Evolutionary conservation across 2,888 invertebrate species (phyloP), one percentile per base, ranked within the genome.

Genomic region (Gari tellinella): DNA sequence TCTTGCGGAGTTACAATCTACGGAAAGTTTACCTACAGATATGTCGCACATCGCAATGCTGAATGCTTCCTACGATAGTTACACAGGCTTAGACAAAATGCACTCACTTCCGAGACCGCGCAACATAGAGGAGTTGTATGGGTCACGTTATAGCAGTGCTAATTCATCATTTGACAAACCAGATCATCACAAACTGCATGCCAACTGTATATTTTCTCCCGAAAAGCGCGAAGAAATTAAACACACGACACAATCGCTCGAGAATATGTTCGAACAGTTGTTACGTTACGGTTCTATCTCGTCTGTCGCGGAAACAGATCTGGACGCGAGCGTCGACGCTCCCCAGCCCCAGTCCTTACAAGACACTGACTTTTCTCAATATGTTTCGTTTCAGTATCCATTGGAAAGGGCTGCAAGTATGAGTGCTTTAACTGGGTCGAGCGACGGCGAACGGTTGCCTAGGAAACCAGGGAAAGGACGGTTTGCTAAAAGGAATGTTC

Each of bases 181-280:
- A 2, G 70, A 81, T 25, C 67, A 78, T 23, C 78, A 86, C 53
- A 83, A 84, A 41, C 65, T 89, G 25, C 89, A 89, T 65, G 82
- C 82, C 37, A 82, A 87, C 68, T 89, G 89, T 69, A 89, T 89
- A 41, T 84, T 89, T 38, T 81, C 87, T 0, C 86, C 87, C n/a
- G 63, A 77, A 38, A 87, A 86, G 56, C 83, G 85, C 51, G 81
- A 84, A 52, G 82, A 87, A 67, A 82, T 88, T 40, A 66, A 81
- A 26, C 80, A 86, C 61, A 86, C 86, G 8, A 84, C 85, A 8
- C 48, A 86, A 72, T 88, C 88, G 25, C 85, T 88, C 26, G 89
- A 89, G 60, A 86, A 86, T 67, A 80, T 88, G 74, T 72, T 73
- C 72, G 62, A 80, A 72, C 78, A 82, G 49, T 70, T 87, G 31